Evolutionary conservation across 2,888 invertebrate species (phyloP).

Genomic region (Parnassius orleans): DNA sequence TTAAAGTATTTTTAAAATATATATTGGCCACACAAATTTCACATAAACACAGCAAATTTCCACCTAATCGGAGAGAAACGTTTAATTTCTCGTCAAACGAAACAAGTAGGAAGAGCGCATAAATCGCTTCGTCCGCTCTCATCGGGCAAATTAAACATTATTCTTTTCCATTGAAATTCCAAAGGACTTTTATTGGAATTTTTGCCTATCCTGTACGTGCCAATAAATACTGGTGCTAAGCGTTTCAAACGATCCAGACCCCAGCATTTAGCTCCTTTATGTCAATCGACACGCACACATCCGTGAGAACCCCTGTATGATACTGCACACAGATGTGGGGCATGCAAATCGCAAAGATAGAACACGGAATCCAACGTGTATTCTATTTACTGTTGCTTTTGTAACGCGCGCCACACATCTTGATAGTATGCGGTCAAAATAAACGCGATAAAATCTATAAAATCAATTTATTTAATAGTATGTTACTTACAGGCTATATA

Average conservation of each 20-base stretch:
- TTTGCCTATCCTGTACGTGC: constrained; percentile 76
- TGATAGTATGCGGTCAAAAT: constrained; percentile 43
- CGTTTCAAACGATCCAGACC: constrained; percentile 60
- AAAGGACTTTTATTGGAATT: constrained; percentile 77
- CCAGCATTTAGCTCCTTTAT: constrained; percentile 71
- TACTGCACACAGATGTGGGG: constrained; percentile 41
- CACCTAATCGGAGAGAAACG: not conserved
- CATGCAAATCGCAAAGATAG: constrained; percentile 76
- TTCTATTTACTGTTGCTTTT: constrained; percentile 72
- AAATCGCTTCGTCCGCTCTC: constrained; percentile 60
- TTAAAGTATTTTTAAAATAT: no score
- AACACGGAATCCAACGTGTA: constrained; percentile 74
- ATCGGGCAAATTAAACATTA: constrained; percentile 77
- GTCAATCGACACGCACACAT: constrained; percentile 61
- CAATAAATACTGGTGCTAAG: constrained; percentile 72
- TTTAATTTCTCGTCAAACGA: constrained; percentile 23
- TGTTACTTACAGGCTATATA: not conserved
- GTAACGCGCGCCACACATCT: constrained; percentile 35
- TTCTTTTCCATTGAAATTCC: constrained; percentile 71
- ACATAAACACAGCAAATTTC: not conserved
- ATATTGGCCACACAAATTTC: not conserved
- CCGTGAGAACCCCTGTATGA: constrained; percentile 28
- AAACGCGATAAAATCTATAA: no score
- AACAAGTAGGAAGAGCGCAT: constrained; percentile 41
- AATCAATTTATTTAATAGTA: not conserved